Conservation (phyloP, 2,113 vertebrate species). For the Merops nubicus region DNA sequence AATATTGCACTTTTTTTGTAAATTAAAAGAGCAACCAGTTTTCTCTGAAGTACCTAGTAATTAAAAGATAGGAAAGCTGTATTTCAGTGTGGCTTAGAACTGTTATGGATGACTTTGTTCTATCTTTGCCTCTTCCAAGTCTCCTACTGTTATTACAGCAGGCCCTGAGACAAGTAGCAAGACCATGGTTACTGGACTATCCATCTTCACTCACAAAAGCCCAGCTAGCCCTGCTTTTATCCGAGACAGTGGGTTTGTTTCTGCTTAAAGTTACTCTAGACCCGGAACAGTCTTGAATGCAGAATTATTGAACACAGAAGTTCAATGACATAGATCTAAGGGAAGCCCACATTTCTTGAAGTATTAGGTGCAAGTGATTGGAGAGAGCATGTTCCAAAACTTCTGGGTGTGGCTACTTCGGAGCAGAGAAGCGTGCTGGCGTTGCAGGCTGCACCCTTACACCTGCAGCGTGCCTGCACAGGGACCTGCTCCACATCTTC, state of each 20-base stretch:
- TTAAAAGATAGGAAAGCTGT: background rate
- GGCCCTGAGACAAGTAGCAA: background rate
- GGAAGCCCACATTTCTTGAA: background rate
- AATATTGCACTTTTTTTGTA: background rate
- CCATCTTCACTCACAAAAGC: background rate
- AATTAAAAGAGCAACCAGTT: background rate
- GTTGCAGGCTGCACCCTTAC: background rate
- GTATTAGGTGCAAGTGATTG: background rate
- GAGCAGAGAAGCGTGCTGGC: background rate
- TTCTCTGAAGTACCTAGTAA: background rate
- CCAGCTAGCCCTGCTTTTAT: background rate
- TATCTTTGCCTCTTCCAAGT: background rate
- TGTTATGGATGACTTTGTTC: background rate
- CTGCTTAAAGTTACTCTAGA: background rate
- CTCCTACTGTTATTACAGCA: background rate
- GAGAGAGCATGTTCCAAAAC: background rate
- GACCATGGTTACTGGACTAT: background rate
- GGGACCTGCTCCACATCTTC: accelerated
- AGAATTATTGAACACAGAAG: background rate
- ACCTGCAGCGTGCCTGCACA: accelerated
- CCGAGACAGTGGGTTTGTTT: background rate
- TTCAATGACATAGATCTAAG: background rate
- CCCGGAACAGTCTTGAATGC: background rate
- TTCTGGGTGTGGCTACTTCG: background rate
- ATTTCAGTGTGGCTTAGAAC: background rate